phyloP scores from a whole-genome alignment of 1,140 invertebrate species.

The Bombus consobrinus region DNA sequence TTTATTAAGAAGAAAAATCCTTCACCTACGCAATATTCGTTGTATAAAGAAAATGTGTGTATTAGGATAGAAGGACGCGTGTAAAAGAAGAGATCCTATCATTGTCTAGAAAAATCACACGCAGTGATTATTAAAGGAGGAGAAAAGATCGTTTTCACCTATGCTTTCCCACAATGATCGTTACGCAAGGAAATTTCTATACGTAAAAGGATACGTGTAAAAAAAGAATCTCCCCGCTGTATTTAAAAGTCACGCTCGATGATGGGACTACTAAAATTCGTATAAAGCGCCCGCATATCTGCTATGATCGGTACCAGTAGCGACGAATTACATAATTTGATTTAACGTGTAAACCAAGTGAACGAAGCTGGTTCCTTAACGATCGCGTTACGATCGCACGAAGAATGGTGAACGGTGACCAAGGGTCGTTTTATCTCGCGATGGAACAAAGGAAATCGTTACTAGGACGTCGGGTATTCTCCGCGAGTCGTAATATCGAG shows the following conservation, averaged over 20 bases:
- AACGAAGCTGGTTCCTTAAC: slow-evolving; percentile 21
- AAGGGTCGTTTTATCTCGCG: slow-evolving; percentile 29
- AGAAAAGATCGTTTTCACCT: neutral
- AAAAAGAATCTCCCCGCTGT: neutral
- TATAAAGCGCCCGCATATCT: slow-evolving; percentile 15
- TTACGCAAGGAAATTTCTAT: neutral
- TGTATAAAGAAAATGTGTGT: neutral
- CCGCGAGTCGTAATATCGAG: slow-evolving; percentile 20
- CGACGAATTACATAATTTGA: slow-evolving; percentile 37
- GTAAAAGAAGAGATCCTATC: too few relatives aligned
- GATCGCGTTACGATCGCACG: slow-evolving; percentile 17
- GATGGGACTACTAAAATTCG: neutral
- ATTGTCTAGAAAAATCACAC: neutral
- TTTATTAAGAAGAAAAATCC: neutral
- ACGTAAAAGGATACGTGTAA: neutral
- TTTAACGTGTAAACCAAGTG: slow-evolving; percentile 25
- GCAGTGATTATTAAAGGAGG: neutral
- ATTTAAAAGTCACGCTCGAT: neutral
- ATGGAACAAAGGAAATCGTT: slow-evolving; percentile 44
- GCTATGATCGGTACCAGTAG: neutral
- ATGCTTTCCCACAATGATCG: neutral
- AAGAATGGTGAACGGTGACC: neutral
- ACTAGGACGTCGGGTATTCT: slow-evolving; percentile 4
- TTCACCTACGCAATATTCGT: neutral
- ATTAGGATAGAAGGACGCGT: too few relatives aligned